Percentiles rank a stretch among this genome's conserved stretches.
These are phyloP conservation scores for Nanorana parkeri DNA, from an alignment of 2,113 vertebrate genomes.

Conservation along the genomic window DNA sequence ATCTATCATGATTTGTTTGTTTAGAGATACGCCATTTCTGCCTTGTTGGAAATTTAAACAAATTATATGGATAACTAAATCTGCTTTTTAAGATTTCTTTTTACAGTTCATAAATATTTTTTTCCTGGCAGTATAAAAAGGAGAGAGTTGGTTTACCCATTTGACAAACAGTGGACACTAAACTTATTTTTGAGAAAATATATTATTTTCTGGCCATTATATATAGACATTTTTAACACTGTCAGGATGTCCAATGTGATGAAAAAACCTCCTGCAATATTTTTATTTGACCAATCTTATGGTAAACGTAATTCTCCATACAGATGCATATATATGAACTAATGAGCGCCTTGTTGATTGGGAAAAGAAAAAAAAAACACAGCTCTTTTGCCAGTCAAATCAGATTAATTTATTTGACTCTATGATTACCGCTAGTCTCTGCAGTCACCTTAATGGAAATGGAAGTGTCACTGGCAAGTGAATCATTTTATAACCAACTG, in stretches of 20 bases:
- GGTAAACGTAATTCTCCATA: neutral
- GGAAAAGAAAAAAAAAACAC: neutral
- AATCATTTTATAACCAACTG: constrained; percentile 1
- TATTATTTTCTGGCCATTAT: too few relatives aligned
- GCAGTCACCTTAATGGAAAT: constrained; percentile 4
- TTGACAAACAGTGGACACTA: too few relatives aligned
- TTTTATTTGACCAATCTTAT: neutral
- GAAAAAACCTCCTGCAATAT: neutral
- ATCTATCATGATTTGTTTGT: too few relatives aligned
- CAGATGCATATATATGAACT: neutral
- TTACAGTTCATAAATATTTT: too few relatives aligned
- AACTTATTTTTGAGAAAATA: too few relatives aligned
- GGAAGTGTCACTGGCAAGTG: neutral
- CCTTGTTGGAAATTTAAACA: too few relatives aligned
- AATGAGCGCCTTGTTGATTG: constrained; percentile 13
- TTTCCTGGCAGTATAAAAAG: too few relatives aligned
- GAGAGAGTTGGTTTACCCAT: too few relatives aligned
- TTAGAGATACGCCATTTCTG: too few relatives aligned
- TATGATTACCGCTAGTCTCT: constrained; percentile 7
- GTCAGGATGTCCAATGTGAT: neutral
- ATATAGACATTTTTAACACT: too few relatives aligned
- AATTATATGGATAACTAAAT: too few relatives aligned
- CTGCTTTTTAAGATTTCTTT: too few relatives aligned
- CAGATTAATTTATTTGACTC: neutral
- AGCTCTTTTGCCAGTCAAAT: neutral